phyloP scores from a whole-genome alignment of 2,113 vertebrate species.

The Passer montanus region DNA sequence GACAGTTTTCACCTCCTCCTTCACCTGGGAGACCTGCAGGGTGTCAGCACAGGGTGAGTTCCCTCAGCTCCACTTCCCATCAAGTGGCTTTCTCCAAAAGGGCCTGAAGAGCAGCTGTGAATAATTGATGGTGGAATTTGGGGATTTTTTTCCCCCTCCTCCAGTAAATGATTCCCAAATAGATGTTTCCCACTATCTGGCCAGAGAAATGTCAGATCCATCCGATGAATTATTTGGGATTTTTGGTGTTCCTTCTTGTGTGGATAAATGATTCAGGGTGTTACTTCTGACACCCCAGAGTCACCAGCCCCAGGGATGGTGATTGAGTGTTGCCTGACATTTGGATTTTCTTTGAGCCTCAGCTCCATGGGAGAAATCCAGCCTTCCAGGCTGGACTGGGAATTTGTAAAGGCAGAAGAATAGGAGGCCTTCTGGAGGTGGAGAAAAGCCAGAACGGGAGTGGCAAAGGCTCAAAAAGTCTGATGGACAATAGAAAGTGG shows the following conservation, averaged over 20 bases:
- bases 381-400: background rate
- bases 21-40: background rate
- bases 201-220: background rate
- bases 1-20: background rate
- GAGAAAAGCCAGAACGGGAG: background rate
- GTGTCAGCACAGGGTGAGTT: background rate
- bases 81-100: background rate
- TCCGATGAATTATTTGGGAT: background rate
- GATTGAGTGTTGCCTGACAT: background rate
- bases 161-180: background rate
- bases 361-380: background rate
- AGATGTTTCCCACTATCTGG: background rate
- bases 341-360: background rate
- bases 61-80: background rate
- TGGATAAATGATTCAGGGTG: background rate
- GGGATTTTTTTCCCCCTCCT: rapidly evolving
- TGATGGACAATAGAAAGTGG: background rate
- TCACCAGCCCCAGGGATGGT: background rate
- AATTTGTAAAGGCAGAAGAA: background rate
- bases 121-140: background rate
- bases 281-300: background rate
- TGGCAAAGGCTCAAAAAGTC: background rate
- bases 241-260: background rate
- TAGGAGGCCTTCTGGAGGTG: slow-evolving; percentile 11
- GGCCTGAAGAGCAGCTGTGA: background rate